Base-by-base conservation (phyloP, 2,888 invertebrate genomes). In the Fragum sueziense region DNA sequence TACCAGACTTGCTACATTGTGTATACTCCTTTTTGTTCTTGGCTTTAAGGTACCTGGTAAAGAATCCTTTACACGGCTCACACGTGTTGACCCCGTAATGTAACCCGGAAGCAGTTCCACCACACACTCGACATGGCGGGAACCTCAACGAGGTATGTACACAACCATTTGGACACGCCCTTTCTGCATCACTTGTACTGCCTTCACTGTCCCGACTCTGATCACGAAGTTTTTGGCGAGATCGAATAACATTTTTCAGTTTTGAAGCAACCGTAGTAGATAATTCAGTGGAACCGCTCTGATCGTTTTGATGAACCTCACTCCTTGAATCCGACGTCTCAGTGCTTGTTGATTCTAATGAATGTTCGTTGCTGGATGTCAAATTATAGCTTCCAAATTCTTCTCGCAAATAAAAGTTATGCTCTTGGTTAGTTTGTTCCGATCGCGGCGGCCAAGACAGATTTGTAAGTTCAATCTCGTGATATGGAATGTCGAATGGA, bases 21-120 rank as follows among this genome's bases (percentile, higher is more conserved):
- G n/a, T 31, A 20, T 69, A 69, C 31, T 84, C 80, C 33, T 77
- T 77, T 11, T 73, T 67, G 47, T 76, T 68, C 17, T 57, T 67
- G 37, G 72, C 65, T 4, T 59, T 71, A 17, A 81, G 52, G 47
- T 84, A 81, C 17, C 84, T 33, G 33, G 80, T 65, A 47, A 84
- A 84, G 59, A 84, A 84, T 25, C 79, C 84, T 73, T 84, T 84
- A 57, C 84, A 84, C 2, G 84, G 80, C 65, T 84, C 84, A 54
- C 84, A 84, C 20, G 73, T 84, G 47, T 74, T 84, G 2, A 76
- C 79, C 7, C 84, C 84, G 57, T 79, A 84, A 70, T 84, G 84
- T 25, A 74, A 52, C 1, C 84, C 84, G n/a, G 81, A 79, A n/a
- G 84, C 76, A 22, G 76, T 81, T 1, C 81, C 81, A 22, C 71